These are phyloP conservation scores for Lampropteryx suffumata DNA, from an alignment of 2,888 invertebrate species.

Conservation along the genomic window DNA sequence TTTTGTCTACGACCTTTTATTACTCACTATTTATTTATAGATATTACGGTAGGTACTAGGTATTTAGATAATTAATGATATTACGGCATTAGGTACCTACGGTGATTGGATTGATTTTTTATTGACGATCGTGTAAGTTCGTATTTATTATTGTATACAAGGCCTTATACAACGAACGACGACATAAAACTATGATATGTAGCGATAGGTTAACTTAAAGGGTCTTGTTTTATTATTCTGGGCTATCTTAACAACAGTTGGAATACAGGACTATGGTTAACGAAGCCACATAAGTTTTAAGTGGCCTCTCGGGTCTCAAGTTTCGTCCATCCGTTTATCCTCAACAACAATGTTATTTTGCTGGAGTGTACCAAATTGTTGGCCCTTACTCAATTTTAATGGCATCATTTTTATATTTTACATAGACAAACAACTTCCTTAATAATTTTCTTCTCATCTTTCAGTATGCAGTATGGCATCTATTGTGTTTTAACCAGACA, in stretches of 20 bases:
- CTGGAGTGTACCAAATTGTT: slow-evolving; percentile 65
- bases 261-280: slow-evolving; percentile 69
- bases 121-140: not conserved
- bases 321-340: slow-evolving; percentile 71
- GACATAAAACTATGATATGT: slow-evolving; percentile 23
- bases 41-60: too few relatives aligned
- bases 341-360: slow-evolving; percentile 73
- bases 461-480: too few relatives aligned
- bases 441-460: too few relatives aligned
- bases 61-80: too few relatives aligned
- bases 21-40: too few relatives aligned
- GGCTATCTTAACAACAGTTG: slow-evolving; percentile 57
- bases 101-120: too few relatives aligned
- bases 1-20: too few relatives aligned
- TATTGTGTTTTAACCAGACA: too few relatives aligned
- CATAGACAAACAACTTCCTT: too few relatives aligned
- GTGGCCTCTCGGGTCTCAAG: slow-evolving; percentile 72
- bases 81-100: too few relatives aligned
- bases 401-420: too few relatives aligned
- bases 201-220: slow-evolving; percentile 21
- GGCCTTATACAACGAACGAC: slow-evolving; percentile 8
- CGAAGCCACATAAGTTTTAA: slow-evolving; percentile 80
- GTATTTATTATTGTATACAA: not conserved
- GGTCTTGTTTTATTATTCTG: slow-evolving; percentile 51
- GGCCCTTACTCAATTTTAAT: slow-evolving; percentile 57